Percentiles rank a stretch among this genome's conserved stretches.
Conservation (phyloP, 2,888 invertebrate genomes). For the Plutella xylostella region DNA sequence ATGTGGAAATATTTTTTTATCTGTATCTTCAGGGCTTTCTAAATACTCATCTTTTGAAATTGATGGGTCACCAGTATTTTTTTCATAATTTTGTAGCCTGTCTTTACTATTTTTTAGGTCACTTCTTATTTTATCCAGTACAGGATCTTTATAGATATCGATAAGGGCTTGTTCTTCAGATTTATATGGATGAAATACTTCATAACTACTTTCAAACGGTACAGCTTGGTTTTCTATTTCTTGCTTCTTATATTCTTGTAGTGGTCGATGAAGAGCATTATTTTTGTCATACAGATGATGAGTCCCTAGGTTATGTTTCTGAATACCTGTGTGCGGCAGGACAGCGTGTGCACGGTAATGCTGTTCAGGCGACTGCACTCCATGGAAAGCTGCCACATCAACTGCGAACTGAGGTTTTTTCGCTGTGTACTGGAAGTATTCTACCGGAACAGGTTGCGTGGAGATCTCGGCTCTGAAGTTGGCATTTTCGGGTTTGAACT, state of each 20-base stretch:
- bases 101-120: conserved; percentile 40
- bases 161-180: conserved; percentile 46
- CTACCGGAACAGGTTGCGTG: conserved; percentile 21
- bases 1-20: conserved; percentile 42
- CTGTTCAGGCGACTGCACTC: conserved; percentile 42
- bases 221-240: conserved; percentile 23
- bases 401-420: conserved; percentile 53
- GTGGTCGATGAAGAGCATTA: conserved; percentile 30
- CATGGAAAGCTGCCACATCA: conserved; percentile 49
- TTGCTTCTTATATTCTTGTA: conserved; percentile 36
- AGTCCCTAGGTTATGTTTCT: conserved; percentile 39
- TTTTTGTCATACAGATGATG: conserved; percentile 37
- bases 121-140: conserved; percentile 40
- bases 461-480: background rate
- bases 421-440: conserved; percentile 53
- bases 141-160: conserved; percentile 46
- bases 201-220: conserved; percentile 41
- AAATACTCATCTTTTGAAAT: conserved; percentile 45
- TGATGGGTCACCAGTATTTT: conserved; percentile 40
- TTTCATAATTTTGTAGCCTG: conserved; percentile 43
- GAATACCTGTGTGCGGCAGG: conserved; percentile 34
- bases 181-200: conserved; percentile 56
- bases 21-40: conserved; percentile 44
- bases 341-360: conserved; percentile 45
- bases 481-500: conserved; percentile 18